Base-by-base conservation (phyloP, 64 coral and sea anemone species). In the Astreopora myriophthalma region DNA sequence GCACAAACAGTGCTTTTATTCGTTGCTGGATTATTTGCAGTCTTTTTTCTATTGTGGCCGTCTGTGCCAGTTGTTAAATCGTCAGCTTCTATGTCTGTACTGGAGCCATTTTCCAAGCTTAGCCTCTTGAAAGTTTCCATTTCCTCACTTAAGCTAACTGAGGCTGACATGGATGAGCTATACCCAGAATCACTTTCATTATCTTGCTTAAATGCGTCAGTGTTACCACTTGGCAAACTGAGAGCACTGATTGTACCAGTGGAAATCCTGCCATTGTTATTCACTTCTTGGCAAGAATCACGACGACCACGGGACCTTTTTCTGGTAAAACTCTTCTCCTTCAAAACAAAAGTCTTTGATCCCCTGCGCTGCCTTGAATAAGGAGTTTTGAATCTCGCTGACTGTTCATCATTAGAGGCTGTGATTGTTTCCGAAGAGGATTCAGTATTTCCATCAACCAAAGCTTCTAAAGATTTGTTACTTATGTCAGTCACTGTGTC, bases 171-270 rank as follows among this genome's bases (percentile, higher is more conserved):
- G 3, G 95, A 98, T 44, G 96, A 98, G 34, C 81, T 89, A 39
- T 98, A 98, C 5, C 93, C 96, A 69, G 96, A 98, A 60, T 98
- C 96, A 5, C 85, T 89, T 46, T 92, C 89, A 87, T 36, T 72
- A 73, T 87, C 65, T 13, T 72, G 48, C 13, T 71, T 71, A 48
- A 48, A 51, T 51, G 38, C 16, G 8, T 71, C 85, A 20, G 6
- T 9, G 0, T 22, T 72, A 87, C 55, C 34, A 44, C 1, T 20
- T 28, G 35, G 31, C 2, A 51, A 51, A 55, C 13, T 87, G 2
- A 87, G 24, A 44, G 73, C 23, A 13, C 58, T 38, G 26, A 34
- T 48, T 12, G 36, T 27, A 63, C 69, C 27, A 40, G 69, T 23
- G 79, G 61, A 67, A 44, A 32, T 79, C 34, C 48, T 29, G 25